Evolutionary conservation across 2,113 vertebrate genomes (phyloP), one percentile per base, ranked within the genome.

Genomic region (Arenaria interpres): DNA sequence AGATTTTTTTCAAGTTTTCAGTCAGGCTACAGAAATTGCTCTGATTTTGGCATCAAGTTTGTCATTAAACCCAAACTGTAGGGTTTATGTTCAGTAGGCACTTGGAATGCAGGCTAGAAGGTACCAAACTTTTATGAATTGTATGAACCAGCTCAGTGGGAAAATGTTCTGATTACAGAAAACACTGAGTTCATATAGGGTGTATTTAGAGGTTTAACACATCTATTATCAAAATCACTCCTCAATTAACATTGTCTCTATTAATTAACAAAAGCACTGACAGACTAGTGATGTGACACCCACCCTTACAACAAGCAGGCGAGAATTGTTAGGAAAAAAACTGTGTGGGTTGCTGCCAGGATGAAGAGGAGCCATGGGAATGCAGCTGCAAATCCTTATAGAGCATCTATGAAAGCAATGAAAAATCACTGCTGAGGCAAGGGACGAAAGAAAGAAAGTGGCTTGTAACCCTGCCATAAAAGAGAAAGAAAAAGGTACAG

Each of bases 351-450:
- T 86, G 64, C 67, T 96, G 93, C 95, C 96, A 96, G 85, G 60
- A 48, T 84, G 53, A 97, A 93, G 71, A 86, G 39, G 33, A 92
- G 90, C 76, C 90, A 97, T 97, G 95, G 96, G 90, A 97, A 95
- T 92, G 96, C 96, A 97, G 96, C 95, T 97, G 96, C 96, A 96
- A 94, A 89, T 95, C 88, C 90, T 93, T 62, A 94, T 59, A 94
- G 90, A 86, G 71, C 35, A 90, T 15, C 79, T 71, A 80, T 39
- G 90, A 90, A 88, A 79, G 89, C 91, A 92, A 66, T 85, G 89
- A 96, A 96, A 97, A 97, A 92, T 95, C 77, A 59, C 78, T 95
- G 73, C 80, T 73, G 60, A 93, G 54, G 51, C 46, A 78, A 90
- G 27, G 43, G 22, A 93, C 71, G 53, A 90, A 87, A 93, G 39